Percentiles rank a stretch among this genome's conserved stretches.
phyloP scores from a whole-genome alignment of 2,797 vertebrate species.

The Pampus argenteus region DNA sequence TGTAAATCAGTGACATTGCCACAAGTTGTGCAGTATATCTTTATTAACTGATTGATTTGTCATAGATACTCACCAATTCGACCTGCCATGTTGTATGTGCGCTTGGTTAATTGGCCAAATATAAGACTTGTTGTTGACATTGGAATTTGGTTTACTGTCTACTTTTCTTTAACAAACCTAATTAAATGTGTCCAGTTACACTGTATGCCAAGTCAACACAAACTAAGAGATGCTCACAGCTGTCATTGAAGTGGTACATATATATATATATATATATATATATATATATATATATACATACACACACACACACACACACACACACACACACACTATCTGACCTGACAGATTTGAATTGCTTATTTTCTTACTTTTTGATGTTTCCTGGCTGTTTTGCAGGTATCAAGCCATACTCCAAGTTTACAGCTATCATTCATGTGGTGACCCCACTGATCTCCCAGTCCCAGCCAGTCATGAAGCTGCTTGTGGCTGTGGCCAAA shows the following conservation, averaged over 20 bases:
- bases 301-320: no score
- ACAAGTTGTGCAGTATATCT: conserved; percentile 40
- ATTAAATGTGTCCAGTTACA: conserved; percentile 40
- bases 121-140: conserved; percentile 44
- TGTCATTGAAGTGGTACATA: conserved; percentile 15
- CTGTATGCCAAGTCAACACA: conserved; percentile 22
- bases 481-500: conserved; percentile 94
- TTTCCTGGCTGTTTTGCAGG: conserved; percentile 80
- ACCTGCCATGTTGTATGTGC: conserved; percentile 42
- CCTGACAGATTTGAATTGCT: not conserved
- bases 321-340: no score
- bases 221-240: conserved; percentile 22
- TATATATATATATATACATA: no score
- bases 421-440: conserved; percentile 96
- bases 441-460: conserved; percentile 97
- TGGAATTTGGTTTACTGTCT: conserved; percentile 46
- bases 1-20: conserved; percentile 36
- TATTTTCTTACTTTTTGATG: not conserved
- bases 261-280: no score
- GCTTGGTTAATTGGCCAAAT: conserved; percentile 57
- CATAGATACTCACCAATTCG: conserved; percentile 53
- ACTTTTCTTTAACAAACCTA: conserved; percentile 40
- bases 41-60: conserved; percentile 64
- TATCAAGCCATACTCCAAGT: conserved; percentile 92
- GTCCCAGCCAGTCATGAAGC: conserved; percentile 98